These are phyloP conservation scores for Clistopyga incitator DNA, from an alignment of 2,888 invertebrate genomes.

Conservation along the genomic window DNA sequence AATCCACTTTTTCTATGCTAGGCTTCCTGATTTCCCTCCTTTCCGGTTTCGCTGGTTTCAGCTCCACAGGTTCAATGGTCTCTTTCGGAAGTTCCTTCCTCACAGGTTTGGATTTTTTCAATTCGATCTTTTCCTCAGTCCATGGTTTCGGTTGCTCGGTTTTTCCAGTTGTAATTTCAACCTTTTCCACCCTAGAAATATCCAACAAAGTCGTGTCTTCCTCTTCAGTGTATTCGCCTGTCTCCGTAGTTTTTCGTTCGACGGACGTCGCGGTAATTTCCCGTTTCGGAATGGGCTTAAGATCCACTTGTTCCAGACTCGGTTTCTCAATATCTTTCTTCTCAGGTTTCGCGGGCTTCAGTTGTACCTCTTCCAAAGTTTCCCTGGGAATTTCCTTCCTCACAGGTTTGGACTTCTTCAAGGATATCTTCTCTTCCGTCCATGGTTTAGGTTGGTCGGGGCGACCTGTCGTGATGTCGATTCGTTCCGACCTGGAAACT, in stretches of 20 bases:
- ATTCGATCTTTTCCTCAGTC: conserved; percentile 88
- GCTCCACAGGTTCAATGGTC: conserved; percentile 84
- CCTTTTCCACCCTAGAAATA: conserved; percentile 63
- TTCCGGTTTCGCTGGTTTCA: conserved; percentile 86
- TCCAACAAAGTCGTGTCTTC: conserved; percentile 71
- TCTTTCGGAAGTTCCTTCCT: conserved; percentile 83
- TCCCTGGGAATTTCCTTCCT: conserved; percentile 82
- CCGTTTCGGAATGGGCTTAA: conserved; percentile 65
- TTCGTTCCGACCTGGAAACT: conserved; percentile 71
- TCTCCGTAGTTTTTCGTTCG: conserved; percentile 45
- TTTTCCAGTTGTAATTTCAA: conserved; percentile 54
- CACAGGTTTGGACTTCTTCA: conserved; percentile 85
- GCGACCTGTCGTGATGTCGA: conserved; percentile 78
- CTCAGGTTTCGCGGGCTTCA: conserved; percentile 86
- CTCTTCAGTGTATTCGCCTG: conserved; percentile 73
- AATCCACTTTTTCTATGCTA: conserved; percentile 73
- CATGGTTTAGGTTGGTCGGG: conserved; percentile 84
- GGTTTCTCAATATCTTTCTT: conserved; percentile 72
- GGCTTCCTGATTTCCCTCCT: conserved; percentile 75
- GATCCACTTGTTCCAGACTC: conserved; percentile 70
- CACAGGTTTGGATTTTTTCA: conserved; percentile 85
- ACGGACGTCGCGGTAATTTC: conserved; percentile 37
- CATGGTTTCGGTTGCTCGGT: conserved; percentile 84
- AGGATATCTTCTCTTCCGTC: conserved; percentile 85
- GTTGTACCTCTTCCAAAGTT: conserved; percentile 84